Percentiles rank a stretch among this genome's conserved stretches.
Evolutionary conservation across 2,888 invertebrate species (phyloP).

Genomic region (Syrista parreyssii): DNA sequence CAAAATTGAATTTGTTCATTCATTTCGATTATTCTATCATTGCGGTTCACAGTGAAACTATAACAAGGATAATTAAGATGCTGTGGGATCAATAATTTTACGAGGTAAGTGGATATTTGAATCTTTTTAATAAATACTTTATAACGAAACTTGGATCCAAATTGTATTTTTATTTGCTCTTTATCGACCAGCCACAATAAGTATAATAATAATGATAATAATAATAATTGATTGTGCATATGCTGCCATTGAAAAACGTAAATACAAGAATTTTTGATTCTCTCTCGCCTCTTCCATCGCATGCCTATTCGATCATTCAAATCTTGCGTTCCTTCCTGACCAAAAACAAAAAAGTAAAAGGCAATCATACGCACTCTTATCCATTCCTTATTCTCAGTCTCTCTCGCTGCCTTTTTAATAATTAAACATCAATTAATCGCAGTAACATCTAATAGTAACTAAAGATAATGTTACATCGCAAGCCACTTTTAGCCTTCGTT

Average conservation of each 20-base stretch:
- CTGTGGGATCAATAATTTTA: background rate
- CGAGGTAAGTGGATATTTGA: background rate
- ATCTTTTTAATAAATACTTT: background rate
- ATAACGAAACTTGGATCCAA: background rate
- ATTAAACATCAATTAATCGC: background rate
- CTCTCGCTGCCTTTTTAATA: conserved; percentile 20
- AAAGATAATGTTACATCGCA: conserved; percentile 2
- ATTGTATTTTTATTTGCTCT: conserved; percentile 25
- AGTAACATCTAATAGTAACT: conserved; percentile 3
- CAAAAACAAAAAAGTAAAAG: conserved; percentile 23
- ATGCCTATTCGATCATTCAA: conserved; percentile 16
- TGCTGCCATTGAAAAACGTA: conserved; percentile 30
- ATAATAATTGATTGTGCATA: conserved; percentile 44
- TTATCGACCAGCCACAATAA: conserved; percentile 28
- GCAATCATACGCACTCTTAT: conserved; percentile 20
- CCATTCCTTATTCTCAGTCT: conserved; percentile 3
- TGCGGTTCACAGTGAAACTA: background rate
- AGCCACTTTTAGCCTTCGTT: background rate
- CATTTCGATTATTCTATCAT: background rate
- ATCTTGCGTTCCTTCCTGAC: conserved; percentile 24
- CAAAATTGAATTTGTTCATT: background rate
- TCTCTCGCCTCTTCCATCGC: conserved; percentile 17
- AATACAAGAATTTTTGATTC: conserved; percentile 33
- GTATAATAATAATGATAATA: conserved; percentile 8
- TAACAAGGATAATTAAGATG: background rate